Evolutionary conservation across 2,797 vertebrate genomes (phyloP), one percentile per base, ranked within the genome.

Genomic region (Acrossocheilus wenchowensis): DNA sequence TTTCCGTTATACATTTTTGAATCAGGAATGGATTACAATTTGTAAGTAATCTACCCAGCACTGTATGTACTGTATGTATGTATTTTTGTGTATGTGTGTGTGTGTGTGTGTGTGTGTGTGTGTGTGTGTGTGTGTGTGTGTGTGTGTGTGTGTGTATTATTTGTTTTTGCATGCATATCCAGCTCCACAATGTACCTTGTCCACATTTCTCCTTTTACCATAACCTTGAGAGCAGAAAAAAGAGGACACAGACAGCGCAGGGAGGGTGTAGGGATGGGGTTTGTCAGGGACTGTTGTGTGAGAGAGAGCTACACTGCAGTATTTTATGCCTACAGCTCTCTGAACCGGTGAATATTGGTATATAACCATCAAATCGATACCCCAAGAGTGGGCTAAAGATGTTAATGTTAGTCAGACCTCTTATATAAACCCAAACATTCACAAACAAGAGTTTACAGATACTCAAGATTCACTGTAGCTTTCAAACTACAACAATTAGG

Each of bases 271-370:
- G 19, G 3, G 34, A 80, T 34, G 73, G 45, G 80, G 68, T 71
- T 85, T 85, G 75, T 85, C 52, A 78, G 19, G n/a, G 64, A 78
- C 66, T 78, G 60, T 69, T 78, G 62, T 78, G 73, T 69, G 60
- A 69, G 81, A 77, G 88, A 52, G 57, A n/a, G 78, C 30, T 73
- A 54, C 87, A 50, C 85, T 89, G 90, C 88, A 88, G 88, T 89
- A 64, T 85, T 78, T 85, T 41, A 68, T 78, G 62, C 86, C 78
- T 84, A 81, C 43, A 85, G 75, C 83, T 83, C 66, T 69, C 83
- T 54, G n/a, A 83, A 83, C n/a, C 21, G 10, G 45, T 77, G 74
- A 68, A n/a, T 80, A 72, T 45, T 72, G 66, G 7, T 83, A 68
- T 36, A 82, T 50, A 73, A 54, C 57, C 48, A 64, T 86, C 17